phyloP scores from a whole-genome alignment of 1,140 invertebrate species.

The Acyrthosiphon pisum region DNA sequence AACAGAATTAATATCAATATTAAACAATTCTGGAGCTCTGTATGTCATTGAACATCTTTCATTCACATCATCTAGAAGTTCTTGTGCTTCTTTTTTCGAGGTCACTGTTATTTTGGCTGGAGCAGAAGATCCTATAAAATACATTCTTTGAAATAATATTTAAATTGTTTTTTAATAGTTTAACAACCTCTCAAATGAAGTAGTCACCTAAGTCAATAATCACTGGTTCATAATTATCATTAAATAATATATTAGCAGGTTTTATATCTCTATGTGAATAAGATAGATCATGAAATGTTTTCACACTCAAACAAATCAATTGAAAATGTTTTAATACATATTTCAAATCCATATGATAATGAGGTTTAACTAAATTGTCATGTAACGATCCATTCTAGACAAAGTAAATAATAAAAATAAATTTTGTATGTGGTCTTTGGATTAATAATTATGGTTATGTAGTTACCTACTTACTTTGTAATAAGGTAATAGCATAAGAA shows the following conservation, averaged over 20 bases:
- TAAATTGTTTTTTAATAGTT: conserved; percentile 14
- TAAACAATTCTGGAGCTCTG: conserved; percentile 86
- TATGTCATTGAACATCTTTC: conserved; percentile 89
- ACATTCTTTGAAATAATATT: conserved; percentile 1
- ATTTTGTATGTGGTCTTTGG: background rate
- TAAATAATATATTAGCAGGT: conserved; percentile 81
- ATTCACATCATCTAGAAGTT: conserved; percentile 80
- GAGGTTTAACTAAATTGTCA: conserved; percentile 72
- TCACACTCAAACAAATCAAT: conserved; percentile 78
- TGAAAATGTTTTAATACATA: conserved; percentile 76
- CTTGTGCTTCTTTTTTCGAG: conserved; percentile 74
- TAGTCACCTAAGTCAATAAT: conserved; percentile 81
- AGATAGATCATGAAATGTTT: conserved; percentile 77
- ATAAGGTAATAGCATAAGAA: conserved; percentile 80
- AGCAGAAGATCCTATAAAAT: conserved; percentile 73
- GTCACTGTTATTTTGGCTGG: conserved; percentile 78
- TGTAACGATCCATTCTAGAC: conserved; percentile 77
- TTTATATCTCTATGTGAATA: conserved; percentile 86
- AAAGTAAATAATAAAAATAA: conserved; percentile 54
- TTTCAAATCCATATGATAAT: conserved; percentile 71
- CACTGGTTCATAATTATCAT: conserved; percentile 74
- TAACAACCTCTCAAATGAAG: conserved; percentile 38
- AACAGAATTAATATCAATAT: conserved; percentile 79
- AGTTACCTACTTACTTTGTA: conserved; percentile 69
- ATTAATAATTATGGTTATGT: background rate